These are phyloP conservation scores for Coremacera marginata DNA, from an alignment of 2,888 invertebrate species.

Conservation along the genomic window DNA sequence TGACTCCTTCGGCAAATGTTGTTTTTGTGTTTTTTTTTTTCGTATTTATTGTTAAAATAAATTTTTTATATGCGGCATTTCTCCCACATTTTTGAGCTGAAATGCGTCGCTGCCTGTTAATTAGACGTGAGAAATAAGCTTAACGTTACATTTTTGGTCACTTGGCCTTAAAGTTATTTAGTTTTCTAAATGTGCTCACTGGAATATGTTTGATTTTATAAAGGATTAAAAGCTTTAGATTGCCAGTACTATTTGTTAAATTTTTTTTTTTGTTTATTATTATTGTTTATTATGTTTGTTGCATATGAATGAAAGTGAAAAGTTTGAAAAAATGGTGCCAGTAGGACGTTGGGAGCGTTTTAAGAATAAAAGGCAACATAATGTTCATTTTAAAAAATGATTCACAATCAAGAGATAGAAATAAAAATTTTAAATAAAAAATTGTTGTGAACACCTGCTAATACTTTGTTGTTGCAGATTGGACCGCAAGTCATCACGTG, in stretches of 20 bases:
- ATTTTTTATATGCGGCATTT: constrained; percentile 26
- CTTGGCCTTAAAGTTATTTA: constrained; percentile 46
- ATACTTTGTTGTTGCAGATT: constrained; percentile 71
- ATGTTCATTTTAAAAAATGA: constrained; percentile 11
- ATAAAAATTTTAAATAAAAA: not conserved
- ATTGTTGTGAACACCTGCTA: not conserved
- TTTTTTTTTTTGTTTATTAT: not conserved
- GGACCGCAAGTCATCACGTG: constrained; percentile 91
- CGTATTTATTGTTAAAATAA: not conserved
- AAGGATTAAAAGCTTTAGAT: no score
- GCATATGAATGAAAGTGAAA: not conserved
- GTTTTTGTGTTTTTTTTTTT: constrained; percentile 3
- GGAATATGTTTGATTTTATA: constrained; percentile 45
- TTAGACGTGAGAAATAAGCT: constrained; percentile 45
- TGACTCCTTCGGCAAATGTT: constrained; percentile 35
- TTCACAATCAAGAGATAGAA: not conserved
- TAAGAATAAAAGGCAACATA: constrained; percentile 54
- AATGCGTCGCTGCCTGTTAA: constrained; percentile 49
- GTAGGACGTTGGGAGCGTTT: constrained; percentile 56
- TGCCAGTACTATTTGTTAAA: not conserved
- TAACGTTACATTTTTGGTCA: constrained; percentile 18
- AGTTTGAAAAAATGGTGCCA: constrained; percentile 48
- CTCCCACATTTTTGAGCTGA: not conserved
- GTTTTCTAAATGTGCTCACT: constrained; percentile 59
- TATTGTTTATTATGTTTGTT: not conserved